These are phyloP conservation scores for Lomographa bimaculata DNA, from an alignment of 2,888 invertebrate species.

Conservation along the genomic window DNA sequence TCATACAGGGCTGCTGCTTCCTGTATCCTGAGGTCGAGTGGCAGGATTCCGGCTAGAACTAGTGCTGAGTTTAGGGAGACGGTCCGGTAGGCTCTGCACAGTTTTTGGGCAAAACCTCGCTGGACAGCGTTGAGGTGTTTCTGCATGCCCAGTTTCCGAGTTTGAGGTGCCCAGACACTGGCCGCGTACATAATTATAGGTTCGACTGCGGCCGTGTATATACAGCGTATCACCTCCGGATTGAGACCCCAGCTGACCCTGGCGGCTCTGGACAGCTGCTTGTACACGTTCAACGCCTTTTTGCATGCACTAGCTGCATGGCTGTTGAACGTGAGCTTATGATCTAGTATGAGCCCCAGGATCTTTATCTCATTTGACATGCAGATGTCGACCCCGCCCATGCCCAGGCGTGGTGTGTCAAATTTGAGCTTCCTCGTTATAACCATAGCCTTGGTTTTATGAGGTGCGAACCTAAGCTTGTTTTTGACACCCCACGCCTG, in stretches of 20 bases:
- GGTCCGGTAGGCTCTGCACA: too few species aligned
- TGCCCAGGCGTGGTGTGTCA: not conserved
- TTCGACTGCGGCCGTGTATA: constrained; percentile 9
- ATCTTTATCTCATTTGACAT: constrained; percentile 1
- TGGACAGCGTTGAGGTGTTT: constrained; percentile 3
- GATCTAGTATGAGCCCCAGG: not conserved
- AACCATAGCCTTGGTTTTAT: constrained; percentile 1
- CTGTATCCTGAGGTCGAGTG: too few species aligned
- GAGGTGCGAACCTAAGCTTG: constrained; percentile 5
- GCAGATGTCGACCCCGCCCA: not conserved
- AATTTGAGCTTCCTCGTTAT: not conserved
- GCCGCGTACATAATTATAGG: constrained; percentile 10
- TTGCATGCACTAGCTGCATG: not conserved
- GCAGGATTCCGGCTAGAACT: too few species aligned
- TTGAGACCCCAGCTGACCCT: constrained; percentile 5
- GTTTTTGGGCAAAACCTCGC: constrained; percentile 21
- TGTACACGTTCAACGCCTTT: constrained; percentile 2
- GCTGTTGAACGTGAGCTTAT: not conserved
- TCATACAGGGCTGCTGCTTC: too few species aligned
- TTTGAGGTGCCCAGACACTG: constrained; percentile 1
- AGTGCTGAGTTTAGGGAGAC: too few species aligned
- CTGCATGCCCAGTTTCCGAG: not conserved
- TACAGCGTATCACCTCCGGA: constrained; percentile 2
- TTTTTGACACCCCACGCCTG: constrained; percentile 10
- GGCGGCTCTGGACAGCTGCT: not conserved